Evolutionary conservation across 1,140 invertebrate genomes (phyloP), one percentile per base, ranked within the genome.

Genomic region (Macrosteles quadrilineatus): DNA sequence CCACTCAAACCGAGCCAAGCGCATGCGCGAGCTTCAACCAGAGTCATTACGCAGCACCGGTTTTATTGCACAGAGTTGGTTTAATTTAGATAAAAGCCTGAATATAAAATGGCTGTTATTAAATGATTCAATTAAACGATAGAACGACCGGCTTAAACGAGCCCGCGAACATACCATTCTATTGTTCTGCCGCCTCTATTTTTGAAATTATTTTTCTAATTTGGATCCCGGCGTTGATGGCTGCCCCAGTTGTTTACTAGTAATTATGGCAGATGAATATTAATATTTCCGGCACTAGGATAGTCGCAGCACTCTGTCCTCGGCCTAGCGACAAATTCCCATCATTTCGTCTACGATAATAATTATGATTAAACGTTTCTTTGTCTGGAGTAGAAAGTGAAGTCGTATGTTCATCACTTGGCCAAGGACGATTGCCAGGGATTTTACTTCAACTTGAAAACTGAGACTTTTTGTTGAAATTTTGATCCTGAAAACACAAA

Each of bases 51-150:
- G 25, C 43, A 64, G 43, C 55, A 25, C 25, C 55, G 11, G 53
- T 36, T 36, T 59, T 29, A 59, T 59, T 59, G 21, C 55, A n/a
- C n/a, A 1, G 23, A 59, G 21, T 59, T 59, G 32, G 55, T 30
- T 72, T 72, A 70, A 72, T 70, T 70, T 67, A 72, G 71, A 72
- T 72, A 47, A 9, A 72, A 72, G 65, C 67, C 69, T 69, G 71
- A 72, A 72, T 72, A 72, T 68, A 36, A 59, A 72, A 70, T 70
- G 45, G 66, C 64, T 59, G 64, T 72, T 65, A 72, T 72, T 72
- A 72, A 70, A 72, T 63, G 68, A 70, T 70, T 70, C 69, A 72
- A 70, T 72, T 70, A 67, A 67, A 67, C 67, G 71, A 72, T 70
- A 72, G 68, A 66, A 70, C 27, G 29, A 23, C 21, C 25, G 55